Evolutionary conservation across 2,888 invertebrate species (phyloP), one percentile per base, ranked within the genome.

Genomic region (Sphaerophoria rueppellii): DNA sequence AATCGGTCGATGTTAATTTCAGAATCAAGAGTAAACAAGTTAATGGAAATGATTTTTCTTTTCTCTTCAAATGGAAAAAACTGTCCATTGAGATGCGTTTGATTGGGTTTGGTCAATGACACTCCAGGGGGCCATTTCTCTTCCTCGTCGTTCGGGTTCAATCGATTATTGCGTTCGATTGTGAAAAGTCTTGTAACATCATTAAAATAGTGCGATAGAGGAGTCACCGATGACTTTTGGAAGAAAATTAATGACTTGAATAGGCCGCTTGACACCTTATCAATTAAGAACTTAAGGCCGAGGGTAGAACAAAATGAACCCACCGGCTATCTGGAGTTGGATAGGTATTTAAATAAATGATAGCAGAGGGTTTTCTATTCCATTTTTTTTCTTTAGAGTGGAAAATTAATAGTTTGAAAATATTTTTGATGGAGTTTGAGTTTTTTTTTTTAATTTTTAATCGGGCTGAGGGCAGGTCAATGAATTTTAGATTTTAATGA

Each of bases 181-280:
- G 78, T 82, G 74, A 74, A 78, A 40, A 54, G 71, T 40, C 12
- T 16, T 37, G 7, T 1, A 65, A 52, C 37, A 78, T 78, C 71
- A 78, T 78, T 78, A 54, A 71, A 37, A 73, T 35, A 40, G 54
- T 37, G 58, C 7, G 50, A 67, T n/a, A 6, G 34, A 2, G 24
- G 37, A 11, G 32, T 4, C 48, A 4, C 11, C 24, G 12, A 7
- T 46, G 9, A 4, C 12, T 2, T 58, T 72, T 72, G 24, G 24
- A 3, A 11, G 46, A 57, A 14, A 65, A 73, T 78, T 79, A 75
- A 75, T 75, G 50, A 32, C 55, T 67, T 57, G 40, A 75, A 71
- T 71, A 72, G 55, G 67, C 71, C 71, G 71, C 57, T 71, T 55
- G 79, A 75, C 83, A 83, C 83, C 79, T 83, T 69, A 76, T 83